Base-by-base conservation (phyloP, 1,140 invertebrate genomes). In the Trichogramma pretiosum region DNA sequence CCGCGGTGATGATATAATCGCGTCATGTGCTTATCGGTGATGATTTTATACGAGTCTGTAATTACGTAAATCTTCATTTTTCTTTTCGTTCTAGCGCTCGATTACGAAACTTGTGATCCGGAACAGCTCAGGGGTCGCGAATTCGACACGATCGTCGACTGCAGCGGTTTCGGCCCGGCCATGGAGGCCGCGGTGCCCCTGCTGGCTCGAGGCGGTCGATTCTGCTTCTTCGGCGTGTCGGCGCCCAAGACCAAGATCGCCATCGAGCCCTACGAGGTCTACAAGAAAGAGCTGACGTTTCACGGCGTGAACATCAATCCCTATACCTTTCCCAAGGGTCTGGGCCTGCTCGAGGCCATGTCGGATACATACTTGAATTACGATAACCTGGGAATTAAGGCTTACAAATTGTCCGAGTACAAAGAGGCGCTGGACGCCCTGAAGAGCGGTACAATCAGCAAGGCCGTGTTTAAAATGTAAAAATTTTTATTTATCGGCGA, bases 281-380 rank as follows among this genome's bases (percentile, higher is more conserved):
- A 76, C 57, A 72, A 72, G 53, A 82, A 79, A 50, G 82, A 84
- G 63, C 45, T 82, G 19, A 77, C 72, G 3, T 72, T 85, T 11
- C 59, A 80, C 24, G 81, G 81, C 2, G 78, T 81, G 0, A 78
- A 77, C 45, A 77, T 83, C 35, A 84, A 85, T 59, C 82, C 80
- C 0, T 82, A 76, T 54, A 74, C 74, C 13, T 83, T 82, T 56
- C 74, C 72, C 0, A 83, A 79, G 54, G 78, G 79, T 1, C 57
- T 84, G 4, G 70, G 72, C 2, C 64, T 82, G 36, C 56, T 84
- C 2, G 72, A 73, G 41, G 74, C 80, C 10, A 77, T 85, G 75
- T 75, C 78, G 1, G 68, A 73, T 52, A 74, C 70, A 45, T 84
- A 84, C 59, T 53, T 85, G 3, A 60, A 77, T 46, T 84, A 77